Conservation (phyloP, 1,140 invertebrate species). For the Glossosoma conforme region DNA sequence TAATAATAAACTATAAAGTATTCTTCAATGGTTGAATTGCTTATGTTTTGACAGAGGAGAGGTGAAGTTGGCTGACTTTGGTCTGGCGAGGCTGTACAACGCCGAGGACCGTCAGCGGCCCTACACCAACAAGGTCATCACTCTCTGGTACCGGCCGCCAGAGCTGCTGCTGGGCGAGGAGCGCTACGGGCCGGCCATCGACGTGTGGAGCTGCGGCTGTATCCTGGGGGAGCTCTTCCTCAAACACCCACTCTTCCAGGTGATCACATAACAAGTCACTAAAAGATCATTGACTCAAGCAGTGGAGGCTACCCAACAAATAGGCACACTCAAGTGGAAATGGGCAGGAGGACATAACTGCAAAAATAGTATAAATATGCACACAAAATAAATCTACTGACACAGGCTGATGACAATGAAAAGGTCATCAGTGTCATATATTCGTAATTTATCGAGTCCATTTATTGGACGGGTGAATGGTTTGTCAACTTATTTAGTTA, state of each 20-base stretch:
- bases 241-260: slow-evolving; percentile 94
- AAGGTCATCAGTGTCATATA: no score
- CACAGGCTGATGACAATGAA: no score
- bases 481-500: no score
- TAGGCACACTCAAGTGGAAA: no score
- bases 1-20: no score
- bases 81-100: slow-evolving; percentile 92
- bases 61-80: slow-evolving; percentile 98
- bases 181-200: slow-evolving; percentile 95
- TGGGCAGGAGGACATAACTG: not conserved
- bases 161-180: slow-evolving; percentile 97
- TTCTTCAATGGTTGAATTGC: no score
- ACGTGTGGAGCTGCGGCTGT: slow-evolving; percentile 99
- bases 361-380: not conserved
- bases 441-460: no score
- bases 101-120: slow-evolving; percentile 91
- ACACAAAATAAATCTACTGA: no score
- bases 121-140: slow-evolving; percentile 99
- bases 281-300: not conserved
- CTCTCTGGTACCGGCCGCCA: slow-evolving; percentile 96
- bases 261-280: slow-evolving; percentile 36
- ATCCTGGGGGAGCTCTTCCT: slow-evolving; percentile 97
- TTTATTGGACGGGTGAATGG: no score
- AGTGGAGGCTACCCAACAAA: no score
- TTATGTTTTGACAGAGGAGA: slow-evolving; percentile 71